phyloP scores from a whole-genome alignment of 2,113 vertebrate species.

The Siniperca knerii region DNA sequence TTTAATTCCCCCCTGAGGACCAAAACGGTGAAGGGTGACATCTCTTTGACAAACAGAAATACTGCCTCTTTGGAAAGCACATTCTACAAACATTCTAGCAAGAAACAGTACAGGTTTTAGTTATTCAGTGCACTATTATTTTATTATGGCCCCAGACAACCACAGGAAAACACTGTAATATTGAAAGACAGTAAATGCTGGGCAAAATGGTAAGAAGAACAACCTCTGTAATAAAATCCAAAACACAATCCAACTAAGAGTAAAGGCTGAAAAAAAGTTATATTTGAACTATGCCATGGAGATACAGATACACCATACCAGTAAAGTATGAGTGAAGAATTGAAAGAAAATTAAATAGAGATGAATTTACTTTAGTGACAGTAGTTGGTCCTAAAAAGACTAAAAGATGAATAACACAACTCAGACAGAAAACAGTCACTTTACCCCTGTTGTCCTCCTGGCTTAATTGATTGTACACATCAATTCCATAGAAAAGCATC shows the following conservation, averaged over 20 bases:
- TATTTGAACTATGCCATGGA: not conserved
- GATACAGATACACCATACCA: not conserved
- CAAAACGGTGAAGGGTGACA: slow-evolving; percentile 23
- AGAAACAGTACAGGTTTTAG: not conserved
- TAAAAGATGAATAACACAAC: not conserved
- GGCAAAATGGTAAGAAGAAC: not conserved
- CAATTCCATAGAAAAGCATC: not conserved
- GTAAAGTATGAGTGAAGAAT: not conserved
- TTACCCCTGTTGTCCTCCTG: not conserved
- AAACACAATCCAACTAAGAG: not conserved
- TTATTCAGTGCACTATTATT: not conserved
- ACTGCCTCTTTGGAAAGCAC: slow-evolving; percentile 4
- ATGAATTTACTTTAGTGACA: not conserved
- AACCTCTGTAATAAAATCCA: not conserved
- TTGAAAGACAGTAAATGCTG: slow-evolving; percentile 30
- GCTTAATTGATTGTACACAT: not conserved
- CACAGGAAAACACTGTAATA: not conserved
- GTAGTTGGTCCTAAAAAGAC: not conserved
- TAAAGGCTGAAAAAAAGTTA: not conserved
- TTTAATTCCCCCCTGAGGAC: slow-evolving; percentile 58
- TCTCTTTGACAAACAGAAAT: slow-evolving; percentile 17
- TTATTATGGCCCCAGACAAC: slow-evolving; percentile 3
- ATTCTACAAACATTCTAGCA: not conserved
- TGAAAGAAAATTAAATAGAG: not conserved
- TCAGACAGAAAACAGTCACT: not conserved